These are phyloP conservation scores for Elephas maximus DNA, from an alignment of 2,113 vertebrate genomes.

Conservation along the genomic window DNA sequence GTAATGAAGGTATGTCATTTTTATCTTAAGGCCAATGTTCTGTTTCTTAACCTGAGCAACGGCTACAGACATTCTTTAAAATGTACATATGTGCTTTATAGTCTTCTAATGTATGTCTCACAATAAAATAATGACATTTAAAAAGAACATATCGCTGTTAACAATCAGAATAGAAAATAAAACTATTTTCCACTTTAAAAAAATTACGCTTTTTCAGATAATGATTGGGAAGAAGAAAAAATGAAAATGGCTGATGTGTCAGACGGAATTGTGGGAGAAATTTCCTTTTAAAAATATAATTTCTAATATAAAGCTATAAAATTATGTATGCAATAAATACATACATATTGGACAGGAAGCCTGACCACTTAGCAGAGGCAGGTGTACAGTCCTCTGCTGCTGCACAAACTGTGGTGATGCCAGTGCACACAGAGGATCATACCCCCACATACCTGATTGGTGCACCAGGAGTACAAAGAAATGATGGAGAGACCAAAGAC, in stretches of 20 bases:
- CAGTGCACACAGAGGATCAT: too few relatives aligned
- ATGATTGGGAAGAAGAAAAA: not conserved
- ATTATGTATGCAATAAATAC: not conserved
- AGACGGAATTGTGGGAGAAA: not conserved
- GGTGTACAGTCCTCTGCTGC: not conserved
- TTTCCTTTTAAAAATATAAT: not conserved
- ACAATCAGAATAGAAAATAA: not conserved
- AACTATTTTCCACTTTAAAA: not conserved
- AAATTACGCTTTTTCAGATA: not conserved
- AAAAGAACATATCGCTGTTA: not conserved
- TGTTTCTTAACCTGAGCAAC: not conserved
- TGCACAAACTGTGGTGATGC: not conserved
- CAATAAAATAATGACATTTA: not conserved
- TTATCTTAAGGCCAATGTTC: not conserved
- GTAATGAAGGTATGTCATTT: not conserved
- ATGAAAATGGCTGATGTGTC: not conserved
- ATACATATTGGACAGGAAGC: not conserved
- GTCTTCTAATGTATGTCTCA: not conserved
- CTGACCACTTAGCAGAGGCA: not conserved
- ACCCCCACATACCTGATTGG: conserved; percentile 88
- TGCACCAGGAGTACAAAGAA: conserved; percentile 93
- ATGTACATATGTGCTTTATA: not conserved
- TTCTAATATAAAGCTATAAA: not conserved
- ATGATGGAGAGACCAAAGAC: conserved; percentile 90
- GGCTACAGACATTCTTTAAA: not conserved